Conservation (phyloP, 2,888 invertebrate species). For the Troides aeacus region DNA sequence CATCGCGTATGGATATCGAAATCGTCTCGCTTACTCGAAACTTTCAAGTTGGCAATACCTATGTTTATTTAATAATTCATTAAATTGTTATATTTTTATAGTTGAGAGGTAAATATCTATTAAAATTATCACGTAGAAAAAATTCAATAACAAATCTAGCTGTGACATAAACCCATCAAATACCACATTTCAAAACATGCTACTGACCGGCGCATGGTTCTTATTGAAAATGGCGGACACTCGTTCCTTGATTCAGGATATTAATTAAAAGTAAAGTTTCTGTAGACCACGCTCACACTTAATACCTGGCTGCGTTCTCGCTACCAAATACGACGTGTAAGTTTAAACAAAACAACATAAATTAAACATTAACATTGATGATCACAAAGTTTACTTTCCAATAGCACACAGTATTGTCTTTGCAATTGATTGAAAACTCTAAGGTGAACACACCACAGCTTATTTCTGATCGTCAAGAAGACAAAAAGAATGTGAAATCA, state of each 20-base stretch:
- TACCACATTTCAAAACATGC: constrained; percentile 70
- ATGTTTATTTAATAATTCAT: no score
- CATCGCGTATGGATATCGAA: no score
- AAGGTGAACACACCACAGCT: constrained; percentile 55
- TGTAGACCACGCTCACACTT: constrained; percentile 66
- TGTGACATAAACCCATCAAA: constrained; percentile 56
- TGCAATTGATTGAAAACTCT: constrained; percentile 58
- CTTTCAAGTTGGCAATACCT: no score
- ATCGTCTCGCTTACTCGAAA: no score
- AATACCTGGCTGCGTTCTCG: constrained; percentile 40
- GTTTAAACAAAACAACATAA: constrained; percentile 54
- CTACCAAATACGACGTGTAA: constrained; percentile 55
- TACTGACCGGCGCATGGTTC: constrained; percentile 59
- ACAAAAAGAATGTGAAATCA: constrained; percentile 70
- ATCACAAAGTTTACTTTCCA: constrained; percentile 65
- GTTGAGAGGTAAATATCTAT: neutral
- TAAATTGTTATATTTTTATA: neutral
- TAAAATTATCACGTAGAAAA: neutral
- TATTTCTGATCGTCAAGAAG: constrained; percentile 57
- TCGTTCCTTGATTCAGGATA: constrained; percentile 64
- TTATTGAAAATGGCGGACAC: constrained; percentile 73
- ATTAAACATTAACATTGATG: constrained; percentile 58
- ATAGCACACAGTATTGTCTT: constrained; percentile 40
- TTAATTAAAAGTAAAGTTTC: constrained; percentile 77
- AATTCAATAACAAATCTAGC: neutral